A percentile compares a stretch with the other conserved stretches of the same genome.
These are phyloP conservation scores for Smittia aterrima DNA, from an alignment of 2,888 invertebrate genomes.

Conservation along the genomic window DNA sequence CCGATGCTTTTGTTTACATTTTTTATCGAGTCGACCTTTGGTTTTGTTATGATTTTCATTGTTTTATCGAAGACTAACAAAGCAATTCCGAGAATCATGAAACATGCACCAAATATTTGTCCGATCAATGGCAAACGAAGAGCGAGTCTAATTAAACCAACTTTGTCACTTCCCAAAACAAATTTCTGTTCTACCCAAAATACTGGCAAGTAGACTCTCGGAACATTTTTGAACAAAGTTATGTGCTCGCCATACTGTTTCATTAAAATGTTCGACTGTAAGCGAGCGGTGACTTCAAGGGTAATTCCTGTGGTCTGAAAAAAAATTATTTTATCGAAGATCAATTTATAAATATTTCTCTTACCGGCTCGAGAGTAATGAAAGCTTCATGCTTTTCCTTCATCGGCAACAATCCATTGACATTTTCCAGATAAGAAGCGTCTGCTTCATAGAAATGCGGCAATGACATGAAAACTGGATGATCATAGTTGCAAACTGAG, in stretches of 20 bases:
- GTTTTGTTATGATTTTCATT: too few species aligned
- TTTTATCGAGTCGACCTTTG: too few species aligned
- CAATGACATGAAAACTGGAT: conserved; percentile 71
- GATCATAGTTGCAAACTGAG: conserved; percentile 66
- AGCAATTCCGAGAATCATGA: too few species aligned
- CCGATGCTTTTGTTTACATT: too few species aligned
- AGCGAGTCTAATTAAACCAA: conserved; percentile 49
- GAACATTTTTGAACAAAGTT: conserved; percentile 49
- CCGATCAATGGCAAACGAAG: too few species aligned
- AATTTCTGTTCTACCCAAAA: conserved; percentile 68
- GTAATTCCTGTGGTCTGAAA: conserved; percentile 67
- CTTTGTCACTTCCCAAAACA: conserved; percentile 55
- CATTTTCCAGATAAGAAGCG: conserved; percentile 57
- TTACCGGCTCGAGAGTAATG: conserved; percentile 61
- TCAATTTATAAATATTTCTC: neutral
- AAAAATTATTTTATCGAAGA: conserved; percentile 44
- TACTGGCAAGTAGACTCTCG: conserved; percentile 64
- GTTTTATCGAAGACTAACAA: too few species aligned
- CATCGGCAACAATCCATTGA: conserved; percentile 65
- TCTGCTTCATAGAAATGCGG: conserved; percentile 76
- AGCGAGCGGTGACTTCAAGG: conserved; percentile 64
- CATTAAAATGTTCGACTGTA: conserved; percentile 69
- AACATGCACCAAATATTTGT: too few species aligned
- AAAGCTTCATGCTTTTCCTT: conserved; percentile 65
- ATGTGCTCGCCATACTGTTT: conserved; percentile 52